Evolutionary conservation across 2,888 invertebrate species (phyloP), one percentile per base, ranked within the genome.

Genomic region (Neoaliturus tenellus): DNA sequence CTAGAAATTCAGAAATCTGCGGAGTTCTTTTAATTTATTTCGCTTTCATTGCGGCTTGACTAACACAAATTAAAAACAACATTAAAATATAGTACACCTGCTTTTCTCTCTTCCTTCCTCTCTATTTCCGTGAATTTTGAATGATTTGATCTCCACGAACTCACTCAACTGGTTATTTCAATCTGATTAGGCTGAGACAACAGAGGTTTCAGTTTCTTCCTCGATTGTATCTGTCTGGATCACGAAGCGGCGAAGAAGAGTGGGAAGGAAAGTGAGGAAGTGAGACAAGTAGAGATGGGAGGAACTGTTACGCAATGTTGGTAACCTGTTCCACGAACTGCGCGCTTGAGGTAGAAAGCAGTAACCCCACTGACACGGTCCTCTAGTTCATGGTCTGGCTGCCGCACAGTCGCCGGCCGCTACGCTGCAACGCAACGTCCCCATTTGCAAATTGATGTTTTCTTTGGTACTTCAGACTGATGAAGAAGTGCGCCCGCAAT

Each of bases 301-400:
- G 17, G 62, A 20, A 23, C 51, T 51, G 28, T 62, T 62, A 28
- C 20, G 8, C 17, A 28, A 31, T 23, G 20, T 20, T 8, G 28
- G 62, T 62, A 62, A 62, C 62, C 17, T 62, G 62, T 28, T 62
- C 62, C 31, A 31, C 62, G 25, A 23, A 55, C 20, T n/a, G n/a
- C n/a, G n/a, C 23, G 55, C n/a, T 12, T 8, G 17, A 48, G 12
- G 55, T n/a, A 17, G 31, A 31, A 62, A 62, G 62, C 31, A 28
- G 62, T 31, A 31, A 62, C 62, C 62, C 62, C 28, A 62, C 62
- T 62, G 62, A 62, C 62, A 62, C 62, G 62, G 62, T 62, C 62
- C 28, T 31, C 28, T 62, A 62, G 62, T 62, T 62, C 62, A 62
- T 31, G 62, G 62, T 17, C 28, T 28, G 28, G 28, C 62, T 14